phyloP scores from a whole-genome alignment of 2,113 vertebrate genomes.

The Pteruthius melanotis region DNA sequence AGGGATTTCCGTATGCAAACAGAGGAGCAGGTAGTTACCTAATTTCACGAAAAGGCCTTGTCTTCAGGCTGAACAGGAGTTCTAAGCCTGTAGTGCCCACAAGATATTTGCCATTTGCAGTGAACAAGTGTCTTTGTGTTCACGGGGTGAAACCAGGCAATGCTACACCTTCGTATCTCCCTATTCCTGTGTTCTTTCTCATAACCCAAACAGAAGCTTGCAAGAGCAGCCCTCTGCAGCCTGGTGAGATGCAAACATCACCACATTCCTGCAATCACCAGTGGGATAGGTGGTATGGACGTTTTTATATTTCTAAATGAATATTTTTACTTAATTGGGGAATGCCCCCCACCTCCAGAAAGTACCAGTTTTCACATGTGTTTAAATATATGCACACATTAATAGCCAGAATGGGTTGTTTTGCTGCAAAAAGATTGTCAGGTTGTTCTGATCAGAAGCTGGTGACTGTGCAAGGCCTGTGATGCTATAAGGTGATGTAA shows the following conservation, averaged over 20 bases:
- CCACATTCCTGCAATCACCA: neutral
- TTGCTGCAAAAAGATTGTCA: neutral
- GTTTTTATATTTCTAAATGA: neutral
- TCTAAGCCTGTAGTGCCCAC: neutral
- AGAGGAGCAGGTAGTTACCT: neutral
- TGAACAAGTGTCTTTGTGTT: neutral
- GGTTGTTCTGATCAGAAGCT: neutral
- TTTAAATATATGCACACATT: neutral
- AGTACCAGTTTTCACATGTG: neutral
- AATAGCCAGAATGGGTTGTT: neutral
- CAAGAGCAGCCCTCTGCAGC: neutral
- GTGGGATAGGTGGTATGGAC: neutral
- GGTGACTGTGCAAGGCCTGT: neutral
- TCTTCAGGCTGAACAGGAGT: neutral
- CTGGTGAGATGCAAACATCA: neutral
- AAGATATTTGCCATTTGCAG: neutral
- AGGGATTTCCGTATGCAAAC: neutral
- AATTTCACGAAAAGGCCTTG: neutral
- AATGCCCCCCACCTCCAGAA: neutral
- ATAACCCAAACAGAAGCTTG: neutral
- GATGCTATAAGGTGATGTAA: neutral
- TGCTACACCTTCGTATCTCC: neutral
- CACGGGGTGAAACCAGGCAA: neutral
- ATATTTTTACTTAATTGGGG: neutral
- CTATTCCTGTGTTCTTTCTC: neutral